Evolutionary conservation across 2,888 invertebrate genomes (phyloP).

Genomic region (Periphyllus acericola): DNA sequence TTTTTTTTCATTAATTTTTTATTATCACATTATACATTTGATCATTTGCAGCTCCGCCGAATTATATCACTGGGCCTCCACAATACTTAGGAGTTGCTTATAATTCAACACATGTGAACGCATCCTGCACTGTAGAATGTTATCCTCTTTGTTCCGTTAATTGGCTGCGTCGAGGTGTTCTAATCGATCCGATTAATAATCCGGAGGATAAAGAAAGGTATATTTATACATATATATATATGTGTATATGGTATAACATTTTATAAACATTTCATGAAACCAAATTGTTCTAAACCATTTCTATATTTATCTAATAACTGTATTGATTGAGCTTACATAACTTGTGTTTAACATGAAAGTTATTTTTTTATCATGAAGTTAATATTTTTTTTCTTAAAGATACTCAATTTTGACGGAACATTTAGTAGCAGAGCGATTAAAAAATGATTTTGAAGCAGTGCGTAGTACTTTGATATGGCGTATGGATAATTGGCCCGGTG

Average conservation of each 20-base stretch:
- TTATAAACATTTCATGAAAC: no score
- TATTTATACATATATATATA: background rate
- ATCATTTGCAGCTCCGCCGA: conserved; percentile 78
- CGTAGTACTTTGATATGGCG: conserved; percentile 90
- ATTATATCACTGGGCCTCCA: conserved; percentile 84
- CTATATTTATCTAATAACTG: no score
- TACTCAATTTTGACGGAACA: conserved; percentile 73
- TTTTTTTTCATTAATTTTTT: no score
- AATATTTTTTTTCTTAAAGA: conserved; percentile 51
- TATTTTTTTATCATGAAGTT: no score
- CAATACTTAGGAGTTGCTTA: conserved; percentile 78
- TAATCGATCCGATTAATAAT: conserved; percentile 70
- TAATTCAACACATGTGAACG: conserved; percentile 75
- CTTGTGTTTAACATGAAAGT: no score
- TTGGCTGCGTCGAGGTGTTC: conserved; percentile 83
- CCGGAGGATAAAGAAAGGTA: conserved; percentile 34
- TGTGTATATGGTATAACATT: no score
- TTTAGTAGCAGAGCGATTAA: conserved; percentile 73
- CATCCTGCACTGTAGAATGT: conserved; percentile 90
- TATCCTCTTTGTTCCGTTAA: conserved; percentile 85
- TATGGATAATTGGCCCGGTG: conserved; percentile 83
- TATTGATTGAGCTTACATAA: no score
- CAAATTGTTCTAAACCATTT: no score
- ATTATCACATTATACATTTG: conserved; percentile 64
- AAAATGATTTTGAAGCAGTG: conserved; percentile 89